These are phyloP conservation scores for Typhlomys cinereus DNA, from an alignment of 2,113 vertebrate genomes.

Conservation along the genomic window DNA sequence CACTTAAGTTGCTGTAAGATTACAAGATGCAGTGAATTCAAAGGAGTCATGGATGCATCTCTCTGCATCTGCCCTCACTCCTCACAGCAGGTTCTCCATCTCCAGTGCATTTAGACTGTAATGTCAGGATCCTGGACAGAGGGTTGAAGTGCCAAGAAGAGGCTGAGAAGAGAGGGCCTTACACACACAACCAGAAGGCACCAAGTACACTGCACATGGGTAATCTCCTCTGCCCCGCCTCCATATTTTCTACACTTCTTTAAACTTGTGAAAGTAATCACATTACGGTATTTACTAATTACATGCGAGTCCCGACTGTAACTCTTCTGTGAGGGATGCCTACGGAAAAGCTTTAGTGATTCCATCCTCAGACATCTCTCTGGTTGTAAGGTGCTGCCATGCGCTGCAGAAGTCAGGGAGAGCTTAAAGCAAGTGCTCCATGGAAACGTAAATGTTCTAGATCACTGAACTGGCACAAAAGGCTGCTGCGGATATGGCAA, in stretches of 20 bases:
- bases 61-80: not conserved
- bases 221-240: not conserved
- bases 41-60: not conserved
- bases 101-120: no score
- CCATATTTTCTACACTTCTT: conserved; percentile 23
- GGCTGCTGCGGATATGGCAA: conserved; percentile 45
- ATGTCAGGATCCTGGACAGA: no score
- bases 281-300: not conserved
- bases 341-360: conserved; percentile 25
- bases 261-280: not conserved
- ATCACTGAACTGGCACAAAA: conserved; percentile 54
- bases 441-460: conserved; percentile 55
- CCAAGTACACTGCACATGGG: not conserved
- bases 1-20: not conserved
- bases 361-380: not conserved
- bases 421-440: conserved; percentile 35
- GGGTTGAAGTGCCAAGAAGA: no score
- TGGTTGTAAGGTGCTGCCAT: not conserved
- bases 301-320: not conserved
- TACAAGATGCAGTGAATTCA: not conserved
- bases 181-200: no score
- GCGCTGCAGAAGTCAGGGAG: conserved; percentile 30
- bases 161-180: no score
- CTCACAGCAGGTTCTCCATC: not conserved
- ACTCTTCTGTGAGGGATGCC: not conserved